Base-by-base conservation (phyloP, 2,888 invertebrate species). In the Pomacea canaliculata region DNA sequence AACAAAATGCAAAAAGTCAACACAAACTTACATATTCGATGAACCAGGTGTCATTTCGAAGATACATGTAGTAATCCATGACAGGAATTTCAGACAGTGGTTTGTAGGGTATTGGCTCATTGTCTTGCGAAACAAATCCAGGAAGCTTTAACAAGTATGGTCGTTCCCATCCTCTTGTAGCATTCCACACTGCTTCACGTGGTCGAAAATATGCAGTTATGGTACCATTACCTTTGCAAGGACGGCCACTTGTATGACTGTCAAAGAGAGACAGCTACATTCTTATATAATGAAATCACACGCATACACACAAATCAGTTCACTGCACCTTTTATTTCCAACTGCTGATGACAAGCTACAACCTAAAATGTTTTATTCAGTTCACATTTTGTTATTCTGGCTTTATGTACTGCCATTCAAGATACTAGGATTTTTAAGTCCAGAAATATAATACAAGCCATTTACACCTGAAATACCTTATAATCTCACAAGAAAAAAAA, bases 201-300 rank as follows among this genome's bases (percentile, higher is more conserved):
- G 82, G 73, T 70, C 76, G 66, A 71, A 76, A 76, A 18, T 84
- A 85, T 67, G 88, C 67, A 89, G 94, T 94, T 2, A 98, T 92
- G 0, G 97, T 97, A 48, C 97, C 93, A 92, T 97, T 97, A 10
- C 97, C 97, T 60, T 92, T 92, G 0, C 97, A 97, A 0, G 97
- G 97, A 49, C 95, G 95, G 1, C 98, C 98, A 78, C 96, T 97
- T 1, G 97, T 97, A 89, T 97, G 97, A 82, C 91, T 91, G 83
- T 59, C 84, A 49, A 19, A 19, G n/a, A 68, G 18, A 67, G 19
- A 37, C 37, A 37, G 5, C 37, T 37, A 37, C 3, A 37, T 37
- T 5, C 37, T 37, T 37, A 37, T 3, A 37, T 37, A 37, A 5
- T 5, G 37, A 37, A 37, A 37, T 37, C 37, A 37, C 37, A 37